Conservation (phyloP, 2,113 vertebrate species). For the Otolemur garnettii region DNA sequence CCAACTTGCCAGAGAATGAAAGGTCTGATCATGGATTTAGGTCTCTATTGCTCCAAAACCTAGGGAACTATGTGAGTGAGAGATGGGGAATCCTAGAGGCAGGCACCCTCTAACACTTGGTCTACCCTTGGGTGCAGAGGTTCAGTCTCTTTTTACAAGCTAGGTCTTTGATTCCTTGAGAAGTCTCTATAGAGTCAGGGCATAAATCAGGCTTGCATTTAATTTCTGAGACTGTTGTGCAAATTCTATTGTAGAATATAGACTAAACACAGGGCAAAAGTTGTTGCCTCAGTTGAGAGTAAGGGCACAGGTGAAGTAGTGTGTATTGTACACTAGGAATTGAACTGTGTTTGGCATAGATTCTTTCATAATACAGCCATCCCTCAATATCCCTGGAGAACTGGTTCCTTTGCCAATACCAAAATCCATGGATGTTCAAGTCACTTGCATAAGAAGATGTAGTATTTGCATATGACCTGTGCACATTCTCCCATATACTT, state of each 20-base stretch:
- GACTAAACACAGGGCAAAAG: not conserved
- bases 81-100: not conserved
- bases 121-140: not conserved
- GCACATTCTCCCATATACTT: not conserved
- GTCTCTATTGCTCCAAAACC: not conserved
- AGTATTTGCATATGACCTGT: not conserved
- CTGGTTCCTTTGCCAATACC: not conserved
- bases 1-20: not conserved
- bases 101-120: not conserved
- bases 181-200: not conserved
- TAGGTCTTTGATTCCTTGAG: not conserved
- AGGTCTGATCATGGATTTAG: not conserved
- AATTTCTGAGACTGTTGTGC: not conserved
- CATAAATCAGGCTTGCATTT: not conserved
- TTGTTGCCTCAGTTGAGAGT: not conserved
- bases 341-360: not conserved
- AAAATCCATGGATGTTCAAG: not conserved
- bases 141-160: not conserved
- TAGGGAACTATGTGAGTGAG: not conserved
- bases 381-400: not conserved
- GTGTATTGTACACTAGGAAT: not conserved
- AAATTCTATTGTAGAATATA: not conserved
- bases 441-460: not conserved
- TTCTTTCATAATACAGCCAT: not conserved
- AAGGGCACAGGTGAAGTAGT: not conserved